Percentiles rank a stretch among this genome's conserved stretches.
Evolutionary conservation across 2,888 invertebrate genomes (phyloP).

Genomic region (Tachystola acroxantha): DNA sequence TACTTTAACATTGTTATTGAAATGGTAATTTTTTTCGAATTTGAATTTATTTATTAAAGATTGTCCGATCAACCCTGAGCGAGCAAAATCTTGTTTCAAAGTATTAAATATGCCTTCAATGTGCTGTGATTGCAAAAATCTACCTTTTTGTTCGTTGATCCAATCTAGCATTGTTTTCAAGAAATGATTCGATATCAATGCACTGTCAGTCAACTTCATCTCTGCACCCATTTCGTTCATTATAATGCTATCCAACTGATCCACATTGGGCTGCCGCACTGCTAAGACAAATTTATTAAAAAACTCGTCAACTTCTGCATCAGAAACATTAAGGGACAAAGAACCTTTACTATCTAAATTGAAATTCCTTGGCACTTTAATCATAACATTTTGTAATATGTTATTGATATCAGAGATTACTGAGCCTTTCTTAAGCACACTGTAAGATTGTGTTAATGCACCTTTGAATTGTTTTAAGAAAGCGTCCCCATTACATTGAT

Average conservation of each 20-base stretch:
- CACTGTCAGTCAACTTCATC: neutral
- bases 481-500: neutral
- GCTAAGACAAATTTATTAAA: neutral
- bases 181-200: neutral
- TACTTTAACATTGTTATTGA: neutral
- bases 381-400: neutral
- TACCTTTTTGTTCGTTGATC: neutral
- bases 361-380: neutral
- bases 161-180: neutral
- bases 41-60: neutral
- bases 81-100: too few species aligned
- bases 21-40: neutral
- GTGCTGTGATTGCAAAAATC: neutral
- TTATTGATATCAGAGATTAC: neutral
- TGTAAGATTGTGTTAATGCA: neutral
- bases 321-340: neutral
- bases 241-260: neutral
- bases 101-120: neutral
- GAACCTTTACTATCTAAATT: neutral
- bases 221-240: too few species aligned
- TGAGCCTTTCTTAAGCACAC: neutral
- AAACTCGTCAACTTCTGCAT: neutral
- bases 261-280: neutral
- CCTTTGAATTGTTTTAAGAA: neutral
- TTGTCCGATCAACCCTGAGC: neutral